Base-by-base conservation (phyloP, 2,113 vertebrate genomes). In the Psophia crepitans region DNA sequence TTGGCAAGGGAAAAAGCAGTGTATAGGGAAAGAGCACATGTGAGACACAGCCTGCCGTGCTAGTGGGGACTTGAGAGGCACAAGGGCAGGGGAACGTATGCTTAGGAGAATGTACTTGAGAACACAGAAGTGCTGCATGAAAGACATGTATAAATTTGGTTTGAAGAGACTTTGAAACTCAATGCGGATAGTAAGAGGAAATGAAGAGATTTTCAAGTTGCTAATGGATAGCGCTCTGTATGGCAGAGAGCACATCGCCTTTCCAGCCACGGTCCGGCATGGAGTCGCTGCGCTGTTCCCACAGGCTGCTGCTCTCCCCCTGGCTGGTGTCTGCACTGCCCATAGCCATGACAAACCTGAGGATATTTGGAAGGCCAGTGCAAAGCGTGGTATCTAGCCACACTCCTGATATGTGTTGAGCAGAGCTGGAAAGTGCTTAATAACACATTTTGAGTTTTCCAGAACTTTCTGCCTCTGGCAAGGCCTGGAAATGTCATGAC, bases 371-470 rank as follows among this genome's bases (percentile, higher is more conserved):
- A 66, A 77, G 15, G 23, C 66, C 85, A 32, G 19, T n/a, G 46
- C 53, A 57, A 82, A 82, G 30, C 0, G 0, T 46, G 43, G 30
- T 56, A 70, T 5, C 51, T 92, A 61, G 12, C 54, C 54, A 33
- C 20, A 11, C 28, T 74, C 54, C 70, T 41, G 24, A n/a, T 26
- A 53, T 7, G 6, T 63, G 12, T 44, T 77, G 84, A 74, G 18
- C 66, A 77, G 66, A 76, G 48, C 39, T 80, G 41, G 24, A 90
- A 95, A 79, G 10, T 30, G 32, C 53, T 71, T 76, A 80, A 54
- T 48, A 73, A 27, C 14, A 69, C 26, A 49, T 46, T 90, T 66
- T 63, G 71, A 81, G 41, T 66, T 93, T 88, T 95, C 79, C 86
- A 86, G 54, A 84, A 74, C 28, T 86, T 93, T 83, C 39, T 80